A percentile compares a stretch with the other conserved stretches of the same genome.
phyloP scores from a whole-genome alignment of 1,140 invertebrate species.

The Heliconius hermathena region DNA sequence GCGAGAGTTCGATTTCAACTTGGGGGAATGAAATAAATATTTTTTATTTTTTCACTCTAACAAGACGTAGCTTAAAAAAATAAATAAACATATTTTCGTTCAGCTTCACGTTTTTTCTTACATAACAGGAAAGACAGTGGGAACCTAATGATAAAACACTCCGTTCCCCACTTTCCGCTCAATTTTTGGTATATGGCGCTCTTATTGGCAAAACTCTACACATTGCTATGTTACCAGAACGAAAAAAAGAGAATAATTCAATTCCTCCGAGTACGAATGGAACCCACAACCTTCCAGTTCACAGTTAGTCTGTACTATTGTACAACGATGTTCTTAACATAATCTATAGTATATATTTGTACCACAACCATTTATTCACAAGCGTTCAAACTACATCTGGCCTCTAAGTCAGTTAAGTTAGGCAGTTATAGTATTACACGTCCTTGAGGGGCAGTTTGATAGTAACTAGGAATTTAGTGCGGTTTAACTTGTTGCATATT shows the following conservation, averaged over 20 bases:
- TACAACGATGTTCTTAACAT: neutral
- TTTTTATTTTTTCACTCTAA: too few relatives aligned
- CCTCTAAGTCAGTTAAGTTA: conserved; percentile 10
- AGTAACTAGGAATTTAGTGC: neutral
- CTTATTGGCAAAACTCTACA: neutral
- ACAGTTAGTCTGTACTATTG: neutral
- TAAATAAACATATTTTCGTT: too few relatives aligned
- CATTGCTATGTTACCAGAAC: neutral
- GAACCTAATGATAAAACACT: too few relatives aligned
- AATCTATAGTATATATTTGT: neutral
- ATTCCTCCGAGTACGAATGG: neutral
- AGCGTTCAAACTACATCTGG: conserved; percentile 4
- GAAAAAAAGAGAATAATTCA: neutral
- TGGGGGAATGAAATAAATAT: too few relatives aligned
- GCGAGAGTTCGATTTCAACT: too few relatives aligned
- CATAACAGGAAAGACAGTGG: too few relatives aligned
- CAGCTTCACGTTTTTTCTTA: too few relatives aligned
- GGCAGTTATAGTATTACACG: conserved; percentile 15
- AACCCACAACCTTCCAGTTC: neutral
- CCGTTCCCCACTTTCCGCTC: too few relatives aligned
- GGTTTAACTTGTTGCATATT: conserved; percentile 8
- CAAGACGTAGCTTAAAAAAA: too few relatives aligned
- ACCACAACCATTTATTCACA: neutral
- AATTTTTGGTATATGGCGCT: too few relatives aligned
- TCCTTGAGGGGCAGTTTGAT: neutral